Evolutionary conservation across 2,888 invertebrate species (phyloP).

Genomic region (Litoditis marina): DNA sequence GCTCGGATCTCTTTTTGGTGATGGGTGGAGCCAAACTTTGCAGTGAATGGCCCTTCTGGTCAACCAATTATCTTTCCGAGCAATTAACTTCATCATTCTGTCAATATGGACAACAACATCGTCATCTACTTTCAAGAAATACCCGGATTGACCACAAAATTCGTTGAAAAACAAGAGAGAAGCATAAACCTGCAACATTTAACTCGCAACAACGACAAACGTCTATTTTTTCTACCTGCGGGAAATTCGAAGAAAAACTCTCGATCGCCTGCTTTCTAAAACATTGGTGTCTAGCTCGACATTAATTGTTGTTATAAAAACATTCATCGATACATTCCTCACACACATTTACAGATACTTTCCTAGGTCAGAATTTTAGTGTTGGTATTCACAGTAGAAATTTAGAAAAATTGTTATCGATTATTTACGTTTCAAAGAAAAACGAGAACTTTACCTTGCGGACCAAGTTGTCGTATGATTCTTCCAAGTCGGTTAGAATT

Average conservation of each 20-base stretch:
- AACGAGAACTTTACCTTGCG: slow-evolving; percentile 19
- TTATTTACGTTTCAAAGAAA: background rate
- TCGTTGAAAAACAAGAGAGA: slow-evolving; percentile 20
- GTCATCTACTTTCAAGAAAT: slow-evolving; percentile 35
- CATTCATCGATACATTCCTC: no score
- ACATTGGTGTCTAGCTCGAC: no score
- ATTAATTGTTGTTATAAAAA: no score
- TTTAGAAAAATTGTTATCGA: background rate
- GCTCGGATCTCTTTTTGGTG: slow-evolving; percentile 21
- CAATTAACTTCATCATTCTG: slow-evolving; percentile 15
- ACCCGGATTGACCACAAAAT: slow-evolving; percentile 21
- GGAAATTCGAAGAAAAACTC: no score
- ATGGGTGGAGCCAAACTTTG: slow-evolving; percentile 25
- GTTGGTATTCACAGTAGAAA: no score
- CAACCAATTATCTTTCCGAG: background rate
- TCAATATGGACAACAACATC: slow-evolving; percentile 30
- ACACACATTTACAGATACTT: no score
- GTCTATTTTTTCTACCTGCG: no score
- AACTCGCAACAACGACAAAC: no score
- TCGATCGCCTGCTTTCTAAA: no score
- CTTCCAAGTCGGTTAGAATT: slow-evolving; percentile 29
- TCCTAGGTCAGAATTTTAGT: no score
- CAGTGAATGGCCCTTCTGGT: slow-evolving; percentile 14
- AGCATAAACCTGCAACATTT: slow-evolving; percentile 21
- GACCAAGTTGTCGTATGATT: slow-evolving; percentile 30